Conservation (phyloP, 2,113 vertebrate species). For the Tor tambroides region DNA sequence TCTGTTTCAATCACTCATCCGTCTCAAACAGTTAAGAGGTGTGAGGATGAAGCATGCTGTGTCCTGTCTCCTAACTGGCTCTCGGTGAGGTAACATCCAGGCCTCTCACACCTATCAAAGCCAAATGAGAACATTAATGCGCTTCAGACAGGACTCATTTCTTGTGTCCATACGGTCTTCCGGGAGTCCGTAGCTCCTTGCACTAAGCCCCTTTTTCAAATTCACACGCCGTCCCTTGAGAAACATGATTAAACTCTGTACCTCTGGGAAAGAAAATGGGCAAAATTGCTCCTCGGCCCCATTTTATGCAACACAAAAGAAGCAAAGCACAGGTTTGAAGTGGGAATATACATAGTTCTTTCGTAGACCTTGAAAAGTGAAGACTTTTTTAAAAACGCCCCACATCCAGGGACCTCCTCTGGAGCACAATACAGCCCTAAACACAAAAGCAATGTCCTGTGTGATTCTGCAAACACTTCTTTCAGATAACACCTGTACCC, state of each 20-base stretch:
- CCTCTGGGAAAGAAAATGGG: constrained; percentile 17
- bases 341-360: constrained; percentile 43
- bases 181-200: not conserved
- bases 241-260: constrained; percentile 29
- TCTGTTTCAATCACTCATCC: constrained; percentile 53
- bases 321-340: not conserved
- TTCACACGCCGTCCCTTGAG: constrained; percentile 12
- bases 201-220: not conserved
- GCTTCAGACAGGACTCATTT: constrained; percentile 10
- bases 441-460: constrained; percentile 50
- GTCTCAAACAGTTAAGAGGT: constrained; percentile 38
- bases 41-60: constrained; percentile 33
- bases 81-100: constrained; percentile 38
- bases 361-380: constrained; percentile 33
- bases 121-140: constrained; percentile 39
- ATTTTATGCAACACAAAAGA: constrained; percentile 51
- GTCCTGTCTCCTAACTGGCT: constrained; percentile 39
- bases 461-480: constrained; percentile 29
- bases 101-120: constrained; percentile 37
- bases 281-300: constrained; percentile 25
- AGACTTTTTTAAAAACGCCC: constrained; percentile 27
- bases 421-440: constrained; percentile 44
- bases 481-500: constrained; percentile 15
- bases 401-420: constrained; percentile 25
- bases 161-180: constrained; percentile 3